phyloP scores from a whole-genome alignment of 2,888 invertebrate species.

The Agriopis aurantiaria region DNA sequence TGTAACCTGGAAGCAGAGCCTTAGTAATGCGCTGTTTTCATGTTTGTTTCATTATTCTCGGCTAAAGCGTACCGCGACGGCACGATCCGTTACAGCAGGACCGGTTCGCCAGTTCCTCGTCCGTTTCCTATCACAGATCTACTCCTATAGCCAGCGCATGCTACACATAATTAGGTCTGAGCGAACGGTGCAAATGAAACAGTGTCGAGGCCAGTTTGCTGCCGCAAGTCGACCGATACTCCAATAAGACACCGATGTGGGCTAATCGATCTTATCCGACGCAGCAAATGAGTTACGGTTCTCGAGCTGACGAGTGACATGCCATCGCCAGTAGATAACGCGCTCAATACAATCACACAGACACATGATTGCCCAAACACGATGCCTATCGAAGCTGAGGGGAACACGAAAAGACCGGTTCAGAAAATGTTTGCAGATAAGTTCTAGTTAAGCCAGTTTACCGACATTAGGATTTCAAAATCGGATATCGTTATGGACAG shows the following conservation, averaged over 20 bases:
- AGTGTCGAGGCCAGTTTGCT: slow-evolving; percentile 72
- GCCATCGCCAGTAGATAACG: slow-evolving; percentile 42
- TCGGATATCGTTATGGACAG: slow-evolving; percentile 60
- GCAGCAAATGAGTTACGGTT: slow-evolving; percentile 49
- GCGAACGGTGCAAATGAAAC: slow-evolving; percentile 67
- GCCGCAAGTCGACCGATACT: slow-evolving; percentile 47
- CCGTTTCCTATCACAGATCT: slow-evolving; percentile 70
- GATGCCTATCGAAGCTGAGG: slow-evolving; percentile 14
- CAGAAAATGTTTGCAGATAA: slow-evolving; percentile 32
- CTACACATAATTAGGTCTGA: slow-evolving; percentile 66
- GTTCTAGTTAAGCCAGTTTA: slow-evolving; percentile 61
- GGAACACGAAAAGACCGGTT: slow-evolving; percentile 28
- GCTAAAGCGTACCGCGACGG: slow-evolving; percentile 42
- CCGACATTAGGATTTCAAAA: slow-evolving; percentile 65
- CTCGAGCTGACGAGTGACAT: slow-evolving; percentile 46
- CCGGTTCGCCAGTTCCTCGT: slow-evolving; percentile 66
- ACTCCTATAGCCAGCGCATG: slow-evolving; percentile 49
- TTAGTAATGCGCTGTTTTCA: slow-evolving; percentile 28
- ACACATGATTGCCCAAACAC: slow-evolving; percentile 32
- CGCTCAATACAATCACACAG: slow-evolving; percentile 41
- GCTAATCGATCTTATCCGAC: slow-evolving; percentile 60
- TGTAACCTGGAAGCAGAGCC: slow-evolving; percentile 18
- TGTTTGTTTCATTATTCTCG: slow-evolving; percentile 39
- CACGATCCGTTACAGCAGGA: slow-evolving; percentile 51
- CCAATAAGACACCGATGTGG: slow-evolving; percentile 51